phyloP scores from a whole-genome alignment of 2,888 invertebrate genomes.

The Erpobdella octoculata region DNA sequence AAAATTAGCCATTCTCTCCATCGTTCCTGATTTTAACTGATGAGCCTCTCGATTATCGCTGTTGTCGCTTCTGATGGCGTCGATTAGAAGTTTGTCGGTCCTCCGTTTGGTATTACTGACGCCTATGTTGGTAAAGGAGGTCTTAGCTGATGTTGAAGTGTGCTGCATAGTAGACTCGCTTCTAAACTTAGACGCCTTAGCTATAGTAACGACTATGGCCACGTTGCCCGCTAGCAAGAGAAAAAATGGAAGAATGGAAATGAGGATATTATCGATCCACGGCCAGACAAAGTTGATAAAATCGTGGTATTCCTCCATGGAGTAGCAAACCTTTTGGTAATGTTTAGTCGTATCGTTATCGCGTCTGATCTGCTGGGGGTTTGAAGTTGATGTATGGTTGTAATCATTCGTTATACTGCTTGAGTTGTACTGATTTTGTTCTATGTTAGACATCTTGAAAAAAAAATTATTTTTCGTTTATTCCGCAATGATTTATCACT shows the following conservation, averaged over 20 bases:
- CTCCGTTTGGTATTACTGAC: no score
- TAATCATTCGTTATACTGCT: no score
- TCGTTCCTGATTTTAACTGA: background rate
- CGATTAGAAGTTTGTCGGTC: no score
- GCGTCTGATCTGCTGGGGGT: no score
- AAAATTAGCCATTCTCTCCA: no score
- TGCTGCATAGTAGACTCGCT: background rate
- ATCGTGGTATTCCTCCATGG: background rate
- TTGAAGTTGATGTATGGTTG: background rate
- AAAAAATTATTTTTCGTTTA: background rate
- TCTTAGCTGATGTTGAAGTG: background rate
- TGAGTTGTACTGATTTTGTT: background rate
- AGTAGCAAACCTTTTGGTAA: conserved; percentile 19
- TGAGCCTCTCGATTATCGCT: background rate
- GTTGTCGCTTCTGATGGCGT: no score
- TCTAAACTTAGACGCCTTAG: conserved; percentile 28
- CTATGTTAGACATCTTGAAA: background rate
- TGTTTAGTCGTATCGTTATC: background rate
- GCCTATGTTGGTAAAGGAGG: no score
- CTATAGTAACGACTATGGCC: conserved; percentile 40
- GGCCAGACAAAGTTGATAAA: conserved; percentile 38
- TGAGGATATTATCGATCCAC: conserved; percentile 43
- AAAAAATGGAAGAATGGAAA: conserved; percentile 41
- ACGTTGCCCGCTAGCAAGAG: conserved; percentile 42
- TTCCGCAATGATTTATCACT: background rate